Evolutionary conservation across 2,888 invertebrate genomes (phyloP).

Genomic region (Diaperis boleti): DNA sequence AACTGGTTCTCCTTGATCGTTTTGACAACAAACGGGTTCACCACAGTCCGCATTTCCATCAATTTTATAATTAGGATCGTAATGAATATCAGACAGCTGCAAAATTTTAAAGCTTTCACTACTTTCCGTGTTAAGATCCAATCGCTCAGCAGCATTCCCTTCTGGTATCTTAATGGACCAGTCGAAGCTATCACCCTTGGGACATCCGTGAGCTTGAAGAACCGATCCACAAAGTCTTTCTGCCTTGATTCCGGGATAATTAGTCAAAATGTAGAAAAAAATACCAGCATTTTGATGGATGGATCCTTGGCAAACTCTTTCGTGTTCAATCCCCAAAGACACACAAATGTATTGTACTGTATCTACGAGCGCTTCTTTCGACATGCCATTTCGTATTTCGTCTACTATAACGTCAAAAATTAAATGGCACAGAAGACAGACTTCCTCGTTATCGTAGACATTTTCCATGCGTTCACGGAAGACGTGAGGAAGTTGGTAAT

Average conservation of each 20-base stretch:
- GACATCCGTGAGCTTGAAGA: conserved; percentile 65
- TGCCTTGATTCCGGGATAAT: conserved; percentile 68
- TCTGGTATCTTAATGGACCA: conserved; percentile 54
- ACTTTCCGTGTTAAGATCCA: background rate
- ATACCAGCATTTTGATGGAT: conserved; percentile 62
- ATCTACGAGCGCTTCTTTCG: conserved; percentile 30
- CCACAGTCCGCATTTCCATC: conserved; percentile 78
- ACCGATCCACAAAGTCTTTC: conserved; percentile 70
- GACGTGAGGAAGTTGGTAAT: conserved; percentile 9
- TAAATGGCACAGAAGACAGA: conserved; percentile 37
- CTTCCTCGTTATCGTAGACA: conserved; percentile 11
- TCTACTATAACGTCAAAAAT: conserved; percentile 38
- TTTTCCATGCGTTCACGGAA: conserved; percentile 18
- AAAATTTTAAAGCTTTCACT: conserved; percentile 66
- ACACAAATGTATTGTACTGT: conserved; percentile 42
- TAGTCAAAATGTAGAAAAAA: conserved; percentile 71
- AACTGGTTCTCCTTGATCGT: conserved; percentile 68
- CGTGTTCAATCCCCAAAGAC: conserved; percentile 40
- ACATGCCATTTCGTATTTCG: conserved; percentile 40
- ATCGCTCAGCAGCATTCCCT: conserved; percentile 36
- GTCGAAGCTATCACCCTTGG: conserved; percentile 43
- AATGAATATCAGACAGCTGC: conserved; percentile 83
- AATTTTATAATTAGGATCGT: conserved; percentile 79
- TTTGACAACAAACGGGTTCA: conserved; percentile 84
- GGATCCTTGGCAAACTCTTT: conserved; percentile 49